Conservation (phyloP, 2,888 invertebrate genomes). For the Drosophila villosipedis region DNA sequence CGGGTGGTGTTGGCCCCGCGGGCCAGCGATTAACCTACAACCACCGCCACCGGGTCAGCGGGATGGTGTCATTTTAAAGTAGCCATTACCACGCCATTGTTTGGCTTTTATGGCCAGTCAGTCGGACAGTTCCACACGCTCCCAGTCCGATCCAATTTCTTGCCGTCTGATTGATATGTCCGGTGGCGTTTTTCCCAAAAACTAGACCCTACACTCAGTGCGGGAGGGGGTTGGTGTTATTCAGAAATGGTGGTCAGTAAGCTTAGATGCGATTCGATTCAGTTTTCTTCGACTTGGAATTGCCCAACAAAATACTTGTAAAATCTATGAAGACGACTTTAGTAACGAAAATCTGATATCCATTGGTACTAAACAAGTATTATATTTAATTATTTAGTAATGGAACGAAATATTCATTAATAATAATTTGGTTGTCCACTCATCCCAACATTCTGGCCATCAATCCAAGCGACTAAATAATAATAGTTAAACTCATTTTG, state of each 20-base stretch:
- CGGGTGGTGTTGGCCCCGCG: conserved; percentile 56
- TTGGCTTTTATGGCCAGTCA: conserved; percentile 54
- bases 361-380: fast-evolving
- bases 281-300: not conserved
- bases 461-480: not conserved
- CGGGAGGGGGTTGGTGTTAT: conserved; percentile 17
- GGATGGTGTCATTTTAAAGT: conserved; percentile 80
- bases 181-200: conserved; percentile 41
- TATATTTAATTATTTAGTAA: not conserved
- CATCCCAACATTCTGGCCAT: not conserved
- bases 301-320: not conserved
- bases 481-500: fast-evolving
- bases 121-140: not conserved
- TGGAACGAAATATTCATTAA: fast-evolving
- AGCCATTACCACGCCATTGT: conserved; percentile 82
- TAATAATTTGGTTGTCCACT: not conserved
- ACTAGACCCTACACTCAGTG: conserved; percentile 14
- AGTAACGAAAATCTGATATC: not conserved
- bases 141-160: conserved; percentile 68
- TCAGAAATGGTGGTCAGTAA: conserved; percentile 23
- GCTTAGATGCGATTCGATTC: conserved; percentile 1
- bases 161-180: conserved; percentile 71
- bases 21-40: conserved; percentile 61
- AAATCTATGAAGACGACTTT: not conserved
- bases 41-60: conserved; percentile 21